Percentiles rank a stretch among this genome's conserved stretches.
These are phyloP conservation scores for Ormyrus pomaceus DNA, from an alignment of 2,888 invertebrate genomes.

Conservation along the genomic window DNA sequence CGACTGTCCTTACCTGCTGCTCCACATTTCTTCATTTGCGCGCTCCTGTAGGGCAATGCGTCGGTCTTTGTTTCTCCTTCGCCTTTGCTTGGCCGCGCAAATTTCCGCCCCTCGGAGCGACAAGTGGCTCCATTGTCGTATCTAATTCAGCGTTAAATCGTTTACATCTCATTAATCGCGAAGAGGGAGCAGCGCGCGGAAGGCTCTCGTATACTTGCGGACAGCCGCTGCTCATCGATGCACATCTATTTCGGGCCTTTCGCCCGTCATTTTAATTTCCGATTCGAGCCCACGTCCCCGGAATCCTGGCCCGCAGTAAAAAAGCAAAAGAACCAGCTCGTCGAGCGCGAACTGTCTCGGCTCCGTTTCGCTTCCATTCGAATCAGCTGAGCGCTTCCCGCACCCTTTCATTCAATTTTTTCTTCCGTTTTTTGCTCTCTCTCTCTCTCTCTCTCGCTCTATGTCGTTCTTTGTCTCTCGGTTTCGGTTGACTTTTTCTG, in stretches of 20 bases:
- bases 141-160: slow-evolving; percentile 75
- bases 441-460: neutral
- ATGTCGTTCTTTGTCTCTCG: neutral
- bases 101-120: slow-evolving; percentile 21
- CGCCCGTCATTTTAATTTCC: slow-evolving; percentile 70
- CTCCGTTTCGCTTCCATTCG: slow-evolving; percentile 43
- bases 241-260: slow-evolving; percentile 65
- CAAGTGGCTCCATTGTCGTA: slow-evolving; percentile 70
- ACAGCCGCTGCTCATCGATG: slow-evolving; percentile 70
- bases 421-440: neutral
- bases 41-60: slow-evolving; percentile 6
- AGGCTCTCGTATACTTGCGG: slow-evolving; percentile 59
- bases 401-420: neutral
- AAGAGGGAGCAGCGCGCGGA: slow-evolving; percentile 45
- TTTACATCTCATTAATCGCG: slow-evolving; percentile 75
- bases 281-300: slow-evolving; percentile 58
- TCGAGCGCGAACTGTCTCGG: slow-evolving; percentile 16
- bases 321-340: neutral
- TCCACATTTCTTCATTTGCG: slow-evolving; percentile 15
- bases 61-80: neutral
- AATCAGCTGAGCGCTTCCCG: slow-evolving; percentile 10
- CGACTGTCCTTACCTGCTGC: neutral
- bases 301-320: neutral
- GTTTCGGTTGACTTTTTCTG: neutral
- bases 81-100: slow-evolving; percentile 25